Conservation (phyloP, 2,113 vertebrate species). For the Petrocephalus microphthalmus region DNA sequence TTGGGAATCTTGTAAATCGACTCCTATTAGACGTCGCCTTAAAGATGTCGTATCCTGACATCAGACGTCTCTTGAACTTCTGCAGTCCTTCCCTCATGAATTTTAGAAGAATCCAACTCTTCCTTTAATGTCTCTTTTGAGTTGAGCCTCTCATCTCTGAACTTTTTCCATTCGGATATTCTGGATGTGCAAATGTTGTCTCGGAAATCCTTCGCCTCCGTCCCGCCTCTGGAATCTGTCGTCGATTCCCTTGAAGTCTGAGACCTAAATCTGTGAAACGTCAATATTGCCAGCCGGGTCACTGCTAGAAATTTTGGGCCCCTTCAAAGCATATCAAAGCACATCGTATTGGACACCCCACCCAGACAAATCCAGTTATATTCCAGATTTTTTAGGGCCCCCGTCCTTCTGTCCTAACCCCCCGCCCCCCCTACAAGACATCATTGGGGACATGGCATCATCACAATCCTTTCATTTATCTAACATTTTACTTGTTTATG, state of each 20-base stretch:
- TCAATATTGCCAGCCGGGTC: not conserved
- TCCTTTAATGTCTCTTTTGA: slow-evolving; percentile 1
- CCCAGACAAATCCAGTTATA: too few relatives aligned
- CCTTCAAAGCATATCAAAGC: too few relatives aligned
- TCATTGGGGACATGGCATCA: not conserved
- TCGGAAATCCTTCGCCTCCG: not conserved
- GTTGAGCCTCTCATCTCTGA: not conserved
- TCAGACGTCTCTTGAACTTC: not conserved
- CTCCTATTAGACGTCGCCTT: not conserved
- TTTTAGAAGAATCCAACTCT: slow-evolving; percentile 3
- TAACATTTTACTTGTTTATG: not conserved
- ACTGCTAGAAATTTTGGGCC: too few relatives aligned
- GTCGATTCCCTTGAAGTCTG: not conserved
- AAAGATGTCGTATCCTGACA: slow-evolving; percentile 5
- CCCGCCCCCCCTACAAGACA: not conserved
- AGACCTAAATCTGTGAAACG: not conserved
- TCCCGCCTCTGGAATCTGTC: not conserved
- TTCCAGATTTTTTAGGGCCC: too few relatives aligned
- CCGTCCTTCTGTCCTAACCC: too few relatives aligned
- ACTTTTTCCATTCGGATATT: not conserved
- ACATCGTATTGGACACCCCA: too few relatives aligned
- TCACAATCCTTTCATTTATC: not conserved
- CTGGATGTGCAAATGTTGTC: slow-evolving; percentile 1
- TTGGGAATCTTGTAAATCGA: not conserved
- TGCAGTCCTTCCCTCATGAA: not conserved